phyloP scores from a whole-genome alignment of 1,140 invertebrate genomes.

The Asbolus verrucosus region DNA sequence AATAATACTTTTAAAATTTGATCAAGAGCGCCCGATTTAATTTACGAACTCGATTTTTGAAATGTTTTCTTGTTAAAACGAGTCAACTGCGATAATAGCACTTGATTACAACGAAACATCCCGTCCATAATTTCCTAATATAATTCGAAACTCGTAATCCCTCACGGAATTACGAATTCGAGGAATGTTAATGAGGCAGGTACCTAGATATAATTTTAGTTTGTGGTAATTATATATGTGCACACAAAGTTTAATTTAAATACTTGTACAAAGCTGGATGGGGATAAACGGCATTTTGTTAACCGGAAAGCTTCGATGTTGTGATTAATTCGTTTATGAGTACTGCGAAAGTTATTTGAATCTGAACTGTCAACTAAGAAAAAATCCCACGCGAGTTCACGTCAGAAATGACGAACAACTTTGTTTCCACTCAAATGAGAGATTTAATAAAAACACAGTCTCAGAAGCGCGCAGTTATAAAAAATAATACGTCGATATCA shows the following conservation, averaged over 20 bases:
- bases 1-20: too few relatives aligned
- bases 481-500: too few relatives aligned
- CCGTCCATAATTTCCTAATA: too few relatives aligned
- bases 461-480: too few relatives aligned
- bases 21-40: too few relatives aligned
- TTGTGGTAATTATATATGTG: slow-evolving; percentile 13
- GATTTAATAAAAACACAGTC: too few relatives aligned
- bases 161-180: not conserved
- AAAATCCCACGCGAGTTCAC: not conserved
- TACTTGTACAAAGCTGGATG: slow-evolving; percentile 22
- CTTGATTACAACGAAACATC: too few relatives aligned
- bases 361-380: not conserved
- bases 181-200: slow-evolving; percentile 22
- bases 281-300: slow-evolving; percentile 21
- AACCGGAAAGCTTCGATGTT: not conserved
- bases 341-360: not conserved
- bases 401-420: not conserved
- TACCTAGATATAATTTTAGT: slow-evolving; percentile 24
- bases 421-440: not conserved
- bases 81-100: too few relatives aligned
- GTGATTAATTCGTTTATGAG: slow-evolving; percentile 16
- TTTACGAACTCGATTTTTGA: too few relatives aligned
- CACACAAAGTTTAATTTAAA: slow-evolving; percentile 21
- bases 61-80: too few relatives aligned
- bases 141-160: too few relatives aligned